phyloP scores from a whole-genome alignment of 2,113 vertebrate genomes.

The Lota lota region DNA sequence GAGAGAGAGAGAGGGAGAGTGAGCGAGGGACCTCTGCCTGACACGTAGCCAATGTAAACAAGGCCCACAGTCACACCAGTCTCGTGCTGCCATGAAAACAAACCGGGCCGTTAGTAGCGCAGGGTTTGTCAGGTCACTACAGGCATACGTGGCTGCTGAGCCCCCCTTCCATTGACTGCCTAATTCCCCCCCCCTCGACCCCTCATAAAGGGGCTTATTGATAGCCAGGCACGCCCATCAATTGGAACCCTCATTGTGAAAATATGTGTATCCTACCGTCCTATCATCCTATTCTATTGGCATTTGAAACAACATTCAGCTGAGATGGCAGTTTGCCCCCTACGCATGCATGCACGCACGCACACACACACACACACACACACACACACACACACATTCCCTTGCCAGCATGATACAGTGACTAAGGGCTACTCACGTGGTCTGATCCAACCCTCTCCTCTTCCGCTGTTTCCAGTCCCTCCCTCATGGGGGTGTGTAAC shows the following conservation, averaged over 20 bases:
- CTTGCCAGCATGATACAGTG: constrained; percentile 44
- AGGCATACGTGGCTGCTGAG: constrained; percentile 60
- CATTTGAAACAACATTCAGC: constrained; percentile 64
- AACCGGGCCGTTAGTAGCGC: constrained; percentile 45
- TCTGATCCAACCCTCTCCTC: background rate
- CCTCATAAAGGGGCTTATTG: constrained; percentile 70
- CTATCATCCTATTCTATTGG: constrained; percentile 35
- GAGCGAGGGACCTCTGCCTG: constrained; percentile 34
- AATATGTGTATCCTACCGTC: constrained; percentile 54
- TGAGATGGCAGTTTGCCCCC: constrained; percentile 60
- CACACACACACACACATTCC: no score
- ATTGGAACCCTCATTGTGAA: constrained; percentile 63
- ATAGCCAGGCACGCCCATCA: constrained; percentile 64
- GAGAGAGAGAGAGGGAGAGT: constrained; percentile 5
- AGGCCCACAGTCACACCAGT: constrained; percentile 49
- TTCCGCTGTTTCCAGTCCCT: background rate
- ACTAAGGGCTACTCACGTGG: constrained; percentile 57
- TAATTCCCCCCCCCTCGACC: constrained; percentile 70
- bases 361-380: no score
- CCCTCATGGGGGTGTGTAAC: constrained; percentile 53
- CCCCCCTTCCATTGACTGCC: constrained; percentile 61
- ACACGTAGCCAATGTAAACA: constrained; percentile 68
- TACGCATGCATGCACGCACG: constrained; percentile 34
- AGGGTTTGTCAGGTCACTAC: constrained; percentile 36
- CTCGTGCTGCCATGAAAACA: constrained; percentile 70